Evolutionary conservation across 2,888 invertebrate species (phyloP), one percentile per base, ranked within the genome.

Genomic region (Rhagium mordax): DNA sequence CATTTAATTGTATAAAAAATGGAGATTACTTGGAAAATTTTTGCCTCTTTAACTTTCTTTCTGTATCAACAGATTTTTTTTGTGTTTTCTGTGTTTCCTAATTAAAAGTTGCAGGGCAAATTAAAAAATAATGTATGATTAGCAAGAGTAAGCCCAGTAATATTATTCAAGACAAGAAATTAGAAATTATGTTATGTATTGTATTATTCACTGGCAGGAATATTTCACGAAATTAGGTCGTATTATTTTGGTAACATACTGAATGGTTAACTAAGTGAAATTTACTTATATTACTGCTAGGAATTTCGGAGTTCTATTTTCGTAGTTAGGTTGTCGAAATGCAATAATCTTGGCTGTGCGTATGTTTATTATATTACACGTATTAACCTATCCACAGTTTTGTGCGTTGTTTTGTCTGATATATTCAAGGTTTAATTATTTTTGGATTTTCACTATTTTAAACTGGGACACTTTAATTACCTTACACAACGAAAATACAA

Each of bases 221-320:
- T 4, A 24, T 59, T 29, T 59, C 59, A 1, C 47, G 70, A 70
- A 76, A 73, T 69, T 74, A 61, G 78, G 78, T 78, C 78, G 70
- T 70, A 72, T 78, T 75, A 78, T 78, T 78, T 76, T 71, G 71
- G 76, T 68, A 47, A 24, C 18, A 55, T 27, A 67, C 71, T 76
- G 74, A 76, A 74, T 74, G 74, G 74, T 76, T 75, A 78, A 78
- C 72, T 72, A 55, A 61, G 51, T 29, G 68, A 20, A 59, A 59
- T 48, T 66, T 48, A 47, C 55, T 41, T 68, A 59, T 13, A 48
- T 67, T 68, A 47, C 64, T 33, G 72, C 57, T 72, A 68, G 72
- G 69, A 71, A 67, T 71, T 70, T 61, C 61, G 64, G 27, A 53
- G 71, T 62, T 68, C 75, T 73, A 75, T 73, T 75, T 75, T 70